phyloP scores from a whole-genome alignment of 2,888 invertebrate species.

The Sinhomidia bicolor region DNA sequence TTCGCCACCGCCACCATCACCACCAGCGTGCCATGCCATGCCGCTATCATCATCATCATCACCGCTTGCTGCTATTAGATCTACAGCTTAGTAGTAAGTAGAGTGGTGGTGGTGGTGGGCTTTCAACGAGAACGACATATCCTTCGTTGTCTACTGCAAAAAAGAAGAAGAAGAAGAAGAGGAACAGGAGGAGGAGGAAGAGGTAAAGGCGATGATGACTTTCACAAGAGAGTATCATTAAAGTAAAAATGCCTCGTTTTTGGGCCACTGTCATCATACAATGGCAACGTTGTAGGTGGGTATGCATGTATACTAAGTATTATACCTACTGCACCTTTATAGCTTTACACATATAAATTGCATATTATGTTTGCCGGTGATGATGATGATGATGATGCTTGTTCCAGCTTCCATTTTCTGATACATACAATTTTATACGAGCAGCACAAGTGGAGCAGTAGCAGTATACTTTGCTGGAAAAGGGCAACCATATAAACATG shows the following conservation, averaged over 20 bases:
- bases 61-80: background rate
- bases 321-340: background rate
- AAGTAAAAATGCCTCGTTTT: conserved; percentile 58
- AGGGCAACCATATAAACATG: background rate
- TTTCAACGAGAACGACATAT: conserved; percentile 18
- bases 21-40: no score
- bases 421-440: background rate
- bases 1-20: conserved; percentile 37
- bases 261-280: background rate
- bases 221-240: conserved; percentile 69
- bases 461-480: no score
- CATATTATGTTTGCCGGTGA: no score
- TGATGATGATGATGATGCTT: no score
- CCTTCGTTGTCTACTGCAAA: conserved; percentile 49
- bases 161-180: no score
- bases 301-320: background rate
- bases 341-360: no score
- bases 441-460: background rate
- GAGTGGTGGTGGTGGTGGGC: background rate
- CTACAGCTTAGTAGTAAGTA: background rate
- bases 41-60: background rate
- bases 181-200: no score
- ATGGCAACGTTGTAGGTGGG: background rate
- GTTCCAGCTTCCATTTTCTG: no score
- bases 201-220: conserved; percentile 68